Evolutionary conservation across 1,140 invertebrate species (phyloP).

Genomic region (Pomacea maculata): DNA sequence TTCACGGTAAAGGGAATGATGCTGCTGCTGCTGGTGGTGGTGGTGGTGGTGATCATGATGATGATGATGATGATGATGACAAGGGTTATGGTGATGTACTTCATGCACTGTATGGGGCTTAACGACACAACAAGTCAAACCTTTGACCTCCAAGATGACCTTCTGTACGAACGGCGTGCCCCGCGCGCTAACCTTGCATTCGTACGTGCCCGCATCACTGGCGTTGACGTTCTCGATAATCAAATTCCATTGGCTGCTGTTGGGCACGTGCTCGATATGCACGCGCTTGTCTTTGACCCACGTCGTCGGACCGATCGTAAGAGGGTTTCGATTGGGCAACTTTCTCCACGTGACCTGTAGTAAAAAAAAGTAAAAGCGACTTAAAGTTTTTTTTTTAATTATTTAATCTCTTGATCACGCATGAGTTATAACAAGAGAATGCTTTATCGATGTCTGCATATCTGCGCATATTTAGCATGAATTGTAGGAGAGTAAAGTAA

Average conservation of each 20-base stretch:
- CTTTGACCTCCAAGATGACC: slow-evolving; percentile 32
- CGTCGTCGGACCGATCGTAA: slow-evolving; percentile 33
- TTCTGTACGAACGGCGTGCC: slow-evolving; percentile 21
- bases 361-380: neutral
- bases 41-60: neutral
- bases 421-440: neutral
- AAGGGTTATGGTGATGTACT: neutral
- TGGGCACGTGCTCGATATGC: slow-evolving; percentile 41
- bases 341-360: slow-evolving; percentile 38
- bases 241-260: slow-evolving; percentile 42
- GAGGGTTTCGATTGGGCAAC: slow-evolving; percentile 27
- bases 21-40: neutral
- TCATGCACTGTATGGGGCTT: no score
- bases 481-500: neutral
- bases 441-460: no score
- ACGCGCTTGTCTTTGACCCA: slow-evolving; percentile 35
- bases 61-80: neutral
- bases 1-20: neutral
- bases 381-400: neutral
- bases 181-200: slow-evolving; percentile 34
- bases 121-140: slow-evolving; percentile 8
- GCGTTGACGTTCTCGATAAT: slow-evolving; percentile 30
- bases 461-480: neutral
- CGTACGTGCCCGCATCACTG: slow-evolving; percentile 30
- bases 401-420: neutral